These are phyloP conservation scores for Pachliopta kotzebuea DNA, from an alignment of 2,888 invertebrate genomes.

Conservation along the genomic window DNA sequence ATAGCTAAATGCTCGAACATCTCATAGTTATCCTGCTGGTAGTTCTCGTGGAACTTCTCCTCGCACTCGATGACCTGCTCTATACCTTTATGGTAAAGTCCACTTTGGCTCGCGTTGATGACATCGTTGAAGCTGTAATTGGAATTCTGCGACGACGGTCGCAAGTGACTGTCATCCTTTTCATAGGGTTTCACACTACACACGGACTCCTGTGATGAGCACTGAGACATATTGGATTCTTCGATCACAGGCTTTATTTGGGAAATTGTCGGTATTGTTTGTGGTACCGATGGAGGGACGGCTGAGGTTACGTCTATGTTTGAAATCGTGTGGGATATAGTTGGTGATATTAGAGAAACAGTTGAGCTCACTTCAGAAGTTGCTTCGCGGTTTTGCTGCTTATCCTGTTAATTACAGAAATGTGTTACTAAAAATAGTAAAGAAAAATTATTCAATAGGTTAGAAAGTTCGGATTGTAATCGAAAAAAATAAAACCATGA, in stretches of 20 bases:
- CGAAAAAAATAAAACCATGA: too few species aligned
- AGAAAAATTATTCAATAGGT: too few species aligned
- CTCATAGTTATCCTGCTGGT: slow-evolving; percentile 62
- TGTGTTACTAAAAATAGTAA: too few species aligned
- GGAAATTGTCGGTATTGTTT: background rate
- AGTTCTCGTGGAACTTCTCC: slow-evolving; percentile 48
- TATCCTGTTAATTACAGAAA: too few species aligned
- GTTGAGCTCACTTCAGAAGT: too few species aligned
- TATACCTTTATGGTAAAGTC: slow-evolving; percentile 42
- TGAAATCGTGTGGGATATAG: background rate
- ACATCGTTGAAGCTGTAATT: slow-evolving; percentile 69
- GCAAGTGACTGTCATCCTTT: slow-evolving; percentile 64
- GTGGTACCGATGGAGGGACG: background rate
- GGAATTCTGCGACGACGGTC: slow-evolving; percentile 65
- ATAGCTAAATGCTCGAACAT: slow-evolving; percentile 71
- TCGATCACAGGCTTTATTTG: slow-evolving; percentile 21
- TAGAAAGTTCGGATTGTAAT: too few species aligned
- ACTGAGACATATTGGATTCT: slow-evolving; percentile 24
- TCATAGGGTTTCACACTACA: slow-evolving; percentile 51
- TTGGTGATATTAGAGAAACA: background rate
- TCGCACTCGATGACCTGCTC: slow-evolving; percentile 40
- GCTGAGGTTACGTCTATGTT: background rate
- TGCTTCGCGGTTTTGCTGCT: too few species aligned
- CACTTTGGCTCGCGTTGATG: slow-evolving; percentile 49
- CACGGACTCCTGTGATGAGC: slow-evolving; percentile 60